These are phyloP conservation scores for Cheilinus undulatus DNA, from an alignment of 2,113 vertebrate species.

Conservation along the genomic window DNA sequence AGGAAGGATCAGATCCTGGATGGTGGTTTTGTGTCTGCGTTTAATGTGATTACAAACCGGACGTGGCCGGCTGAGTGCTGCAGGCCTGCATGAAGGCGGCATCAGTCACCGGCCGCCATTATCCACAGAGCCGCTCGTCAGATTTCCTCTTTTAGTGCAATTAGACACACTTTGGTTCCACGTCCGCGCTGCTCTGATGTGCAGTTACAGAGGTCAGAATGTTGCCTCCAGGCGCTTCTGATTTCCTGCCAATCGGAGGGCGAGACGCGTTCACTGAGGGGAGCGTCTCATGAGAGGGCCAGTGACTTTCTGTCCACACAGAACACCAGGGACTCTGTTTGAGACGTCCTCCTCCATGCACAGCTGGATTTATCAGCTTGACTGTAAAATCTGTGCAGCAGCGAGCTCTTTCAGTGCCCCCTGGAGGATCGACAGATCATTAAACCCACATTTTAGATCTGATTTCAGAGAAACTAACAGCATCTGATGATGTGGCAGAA, in stretches of 20 bases:
- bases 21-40: slow-evolving; percentile 25
- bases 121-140: slow-evolving; percentile 48
- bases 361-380: not conserved
- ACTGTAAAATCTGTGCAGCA: not conserved
- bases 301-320: slow-evolving; percentile 12
- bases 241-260: slow-evolving; percentile 49
- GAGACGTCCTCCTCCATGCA: not conserved
- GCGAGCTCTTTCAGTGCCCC: not conserved
- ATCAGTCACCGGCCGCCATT: slow-evolving; percentile 55
- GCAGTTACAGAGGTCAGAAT: slow-evolving; percentile 42
- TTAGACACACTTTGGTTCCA: slow-evolving; percentile 60
- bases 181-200: slow-evolving; percentile 42
- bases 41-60: slow-evolving; percentile 64
- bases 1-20: slow-evolving; percentile 36
- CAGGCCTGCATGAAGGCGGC: slow-evolving; percentile 26
- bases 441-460: no score
- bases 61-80: slow-evolving; percentile 45
- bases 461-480: not conserved
- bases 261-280: slow-evolving; percentile 16
- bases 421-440: not conserved
- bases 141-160: slow-evolving; percentile 53
- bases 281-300: slow-evolving; percentile 1
- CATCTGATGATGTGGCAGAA: not conserved
- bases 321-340: slow-evolving; percentile 50
- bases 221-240: slow-evolving; percentile 51